Evolutionary conservation across 2,888 invertebrate species (phyloP), one percentile per base, ranked within the genome.

Genomic region (Lissonota sp.): DNA sequence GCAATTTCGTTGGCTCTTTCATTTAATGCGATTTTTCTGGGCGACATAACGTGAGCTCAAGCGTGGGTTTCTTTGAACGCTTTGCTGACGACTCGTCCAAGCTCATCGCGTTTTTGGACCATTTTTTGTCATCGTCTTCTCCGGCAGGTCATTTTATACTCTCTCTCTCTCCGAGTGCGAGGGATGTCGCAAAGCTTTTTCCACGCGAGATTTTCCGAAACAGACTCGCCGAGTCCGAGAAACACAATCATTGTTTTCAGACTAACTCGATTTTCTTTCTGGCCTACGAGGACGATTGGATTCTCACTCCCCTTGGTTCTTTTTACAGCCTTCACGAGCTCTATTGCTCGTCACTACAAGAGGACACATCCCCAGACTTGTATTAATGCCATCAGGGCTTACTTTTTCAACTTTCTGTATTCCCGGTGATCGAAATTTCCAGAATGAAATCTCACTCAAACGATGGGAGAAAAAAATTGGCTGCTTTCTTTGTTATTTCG

Each of bases 221-320:
- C 26, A 26, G 10, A 14, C 14, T 66, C 37, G 40, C 39, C 51
- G 14, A 26, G 10, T 40, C 64, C 46, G 67, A 62, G 26, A 55
- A 69, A 46, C 39, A 73, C 82, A 84, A 84, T 87, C 83, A 84
- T 87, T 84, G 84, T 82, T 79, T 82, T 67, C 60, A 71, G 79
- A 73, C 82, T 86, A 86, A 86, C 80, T 85, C 80, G 83, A 84
- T 85, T 84, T 80, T 76, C 64, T 63, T 67, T 74, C 26, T 71
- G 42, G 74, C 75, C 60, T 73, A 51, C 58, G 66, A 70, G 60
- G 83, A 83, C 83, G 78, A 84, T 83, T 83, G 80, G 79, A 81
- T 85, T 82, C 57, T 51, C 14, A 16, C 49, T 3, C 26, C 26
- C 26, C 26, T 26, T 3, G 1, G 26, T 26, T 26, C 26, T 26